Base-by-base conservation (phyloP, 2,797 vertebrate genomes). In the Girardinus metallicus region DNA sequence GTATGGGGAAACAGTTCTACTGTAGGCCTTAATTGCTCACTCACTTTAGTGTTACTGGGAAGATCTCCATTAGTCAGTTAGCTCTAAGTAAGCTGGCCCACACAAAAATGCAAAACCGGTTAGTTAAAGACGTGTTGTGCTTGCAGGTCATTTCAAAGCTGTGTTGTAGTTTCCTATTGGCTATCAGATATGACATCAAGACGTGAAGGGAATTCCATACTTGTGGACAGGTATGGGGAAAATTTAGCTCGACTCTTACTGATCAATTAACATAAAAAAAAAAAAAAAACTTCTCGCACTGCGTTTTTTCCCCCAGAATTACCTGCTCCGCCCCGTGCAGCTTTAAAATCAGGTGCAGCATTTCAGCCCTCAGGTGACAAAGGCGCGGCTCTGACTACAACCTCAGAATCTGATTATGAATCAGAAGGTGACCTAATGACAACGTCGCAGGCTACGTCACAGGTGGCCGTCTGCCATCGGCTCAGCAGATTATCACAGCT, bases 41-140 rank as follows among this genome's bases (percentile, higher is more conserved):
- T 51, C 49, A 60, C 68, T 86, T 73, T 82, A 71, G 85, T 85
- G 75, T 66, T 82, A 15, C 46, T 81, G 57, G 72, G 80, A 86
- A 76, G 1, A 82, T 66, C 82, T 77, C 81, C 75, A 85, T 91
- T 89, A 86, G 83, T 84, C 81, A 68, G 77, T 71, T 15, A 0
- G 8, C 55, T n/a, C 9, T 21, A 13, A 12, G 5, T 60, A 51
- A 23, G 13, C 46, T 49, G 36, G 62, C 4, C 29, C 82, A 80
- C 82, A 79, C 44, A 34, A 86, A 83, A 79, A 68, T 60, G 85
- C 15, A 51, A 75, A 92, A 91, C 91, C 73, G 71, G 90, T 92
- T 91, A 64, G 90, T 87, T 88, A 18, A 16, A 64, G 68, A 66
- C 36, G 15, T 51, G 29, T 39, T 68, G 26, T 70, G 39, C 49